These are phyloP conservation scores for Rhabdomys dilectus DNA, from an alignment of 2,113 vertebrate genomes.

Conservation along the genomic window DNA sequence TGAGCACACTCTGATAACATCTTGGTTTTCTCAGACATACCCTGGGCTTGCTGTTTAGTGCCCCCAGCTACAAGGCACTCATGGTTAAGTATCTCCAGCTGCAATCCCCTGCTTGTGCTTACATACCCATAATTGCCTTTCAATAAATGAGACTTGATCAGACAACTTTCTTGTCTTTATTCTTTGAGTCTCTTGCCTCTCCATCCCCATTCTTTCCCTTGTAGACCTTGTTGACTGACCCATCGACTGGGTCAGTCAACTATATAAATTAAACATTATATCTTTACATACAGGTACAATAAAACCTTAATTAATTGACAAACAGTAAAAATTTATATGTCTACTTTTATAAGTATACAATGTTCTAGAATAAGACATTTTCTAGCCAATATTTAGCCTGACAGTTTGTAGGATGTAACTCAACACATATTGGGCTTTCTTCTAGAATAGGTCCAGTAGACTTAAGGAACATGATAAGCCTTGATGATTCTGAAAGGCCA, in stretches of 20 bases:
- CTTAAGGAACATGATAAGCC: accelerated
- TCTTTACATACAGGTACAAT: neutral
- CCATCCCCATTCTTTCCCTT: no score
- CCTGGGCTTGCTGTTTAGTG: no score
- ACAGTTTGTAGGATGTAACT: neutral
- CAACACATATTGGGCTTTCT: neutral
- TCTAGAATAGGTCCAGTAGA: neutral
- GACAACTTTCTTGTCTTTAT: no score
- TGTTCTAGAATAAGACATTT: neutral
- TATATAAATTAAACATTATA: neutral
- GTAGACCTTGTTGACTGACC: no score
- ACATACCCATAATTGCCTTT: no score
- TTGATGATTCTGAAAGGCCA: neutral
- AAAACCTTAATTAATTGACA: neutral
- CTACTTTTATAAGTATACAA: neutral
- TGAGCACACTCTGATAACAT: no score
- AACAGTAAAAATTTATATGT: neutral
- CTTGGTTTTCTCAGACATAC: no score
- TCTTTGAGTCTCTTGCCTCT: no score
- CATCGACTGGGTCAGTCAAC: neutral
- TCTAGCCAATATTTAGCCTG: neutral
- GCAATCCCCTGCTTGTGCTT: no score
- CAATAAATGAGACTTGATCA: no score
- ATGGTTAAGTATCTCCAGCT: no score
- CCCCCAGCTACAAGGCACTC: no score